Base-by-base conservation (phyloP, 2,797 vertebrate species). In the Lithobates sylvaticus region DNA sequence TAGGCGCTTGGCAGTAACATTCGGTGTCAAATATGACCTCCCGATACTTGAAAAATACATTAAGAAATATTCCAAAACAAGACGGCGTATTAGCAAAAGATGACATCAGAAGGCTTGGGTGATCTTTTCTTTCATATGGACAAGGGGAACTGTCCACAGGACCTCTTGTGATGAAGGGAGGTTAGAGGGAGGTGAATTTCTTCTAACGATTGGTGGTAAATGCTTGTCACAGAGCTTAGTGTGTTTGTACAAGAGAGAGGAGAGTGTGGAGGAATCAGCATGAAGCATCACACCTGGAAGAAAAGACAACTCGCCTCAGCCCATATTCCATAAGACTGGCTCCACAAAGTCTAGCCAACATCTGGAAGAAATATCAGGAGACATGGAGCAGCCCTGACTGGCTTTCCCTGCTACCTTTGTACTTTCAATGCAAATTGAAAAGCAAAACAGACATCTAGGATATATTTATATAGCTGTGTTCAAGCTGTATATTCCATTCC, bases 201-300 rank as follows among this genome's bases (percentile, higher is more conserved):
- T 91, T 93, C 91, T 54, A 69, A 90, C 84, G 79, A 91, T 92
- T 93, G 94, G 92, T 93, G 91, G 93, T 90, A 90, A 93, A 91
- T 89, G 91, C 90, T 91, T 94, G 95, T 96, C 94, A 95, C 92
- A 90, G 91, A 90, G 92, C 93, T 89, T 77, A 88, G 91, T 83
- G 85, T 97, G 96, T 98, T 98, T 99, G 97, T 95, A 97, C 96
- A 96, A 97, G 95, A 94, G 95, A 91, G 64, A 87, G 89, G 89
- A 96, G 96, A 94, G 92, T 96, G 96, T 94, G 96, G 96, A 95
- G 95, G 95, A 95, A 96, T 95, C 97, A 95, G 96, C 95, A 84
- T 97, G 98, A 99, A 96, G 95, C 95, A 95, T 97, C 97, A 96
- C 98, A 99, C 98, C 98, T 99, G 98, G 97, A 97, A 95, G 93